Evolutionary conservation across 2,113 vertebrate species (phyloP).

Genomic region (Oryzias melastigma): DNA sequence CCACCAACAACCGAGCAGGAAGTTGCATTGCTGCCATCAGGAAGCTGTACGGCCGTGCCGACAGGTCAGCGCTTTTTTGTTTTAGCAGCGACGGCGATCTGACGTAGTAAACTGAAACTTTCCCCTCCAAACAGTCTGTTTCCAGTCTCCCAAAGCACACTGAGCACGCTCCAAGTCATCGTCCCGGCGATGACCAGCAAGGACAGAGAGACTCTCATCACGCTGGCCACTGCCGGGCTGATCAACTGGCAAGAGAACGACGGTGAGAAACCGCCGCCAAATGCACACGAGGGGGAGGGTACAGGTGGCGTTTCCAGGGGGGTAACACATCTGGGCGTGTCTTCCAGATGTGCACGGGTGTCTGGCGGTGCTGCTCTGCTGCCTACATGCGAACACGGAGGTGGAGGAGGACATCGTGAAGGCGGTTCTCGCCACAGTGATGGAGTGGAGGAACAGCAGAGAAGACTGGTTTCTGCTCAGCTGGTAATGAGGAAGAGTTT

Average conservation of each 20-base stretch:
- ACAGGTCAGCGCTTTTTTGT: slow-evolving; percentile 77
- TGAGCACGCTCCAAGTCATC: slow-evolving; percentile 89
- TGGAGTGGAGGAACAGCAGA: slow-evolving; percentile 86
- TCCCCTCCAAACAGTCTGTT: slow-evolving; percentile 78
- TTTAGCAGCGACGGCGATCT: neutral
- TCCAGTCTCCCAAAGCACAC: slow-evolving; percentile 82
- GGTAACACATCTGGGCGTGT: slow-evolving; percentile 21
- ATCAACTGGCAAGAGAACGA: slow-evolving; percentile 80
- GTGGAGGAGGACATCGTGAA: slow-evolving; percentile 81
- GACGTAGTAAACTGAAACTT: neutral
- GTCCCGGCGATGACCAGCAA: slow-evolving; percentile 81
- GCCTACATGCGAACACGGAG: slow-evolving; percentile 75
- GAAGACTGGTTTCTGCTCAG: slow-evolving; percentile 86
- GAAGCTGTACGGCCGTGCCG: slow-evolving; percentile 77
- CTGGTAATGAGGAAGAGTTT: slow-evolving; percentile 40
- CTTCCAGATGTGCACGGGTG: slow-evolving; percentile 85
- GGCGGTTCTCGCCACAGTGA: slow-evolving; percentile 83
- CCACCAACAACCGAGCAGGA: slow-evolving; percentile 46
- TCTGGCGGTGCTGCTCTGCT: slow-evolving; percentile 89
- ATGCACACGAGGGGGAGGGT: neutral
- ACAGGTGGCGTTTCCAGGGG: neutral
- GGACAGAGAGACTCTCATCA: slow-evolving; percentile 83
- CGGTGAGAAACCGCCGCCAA: slow-evolving; percentile 58
- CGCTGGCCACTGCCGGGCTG: slow-evolving; percentile 85
- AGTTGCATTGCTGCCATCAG: slow-evolving; percentile 71